Evolutionary conservation across 35 echinoderm and acorn worm genomes (phyloP).

Genomic region (Eucidaris tribuloides): DNA sequence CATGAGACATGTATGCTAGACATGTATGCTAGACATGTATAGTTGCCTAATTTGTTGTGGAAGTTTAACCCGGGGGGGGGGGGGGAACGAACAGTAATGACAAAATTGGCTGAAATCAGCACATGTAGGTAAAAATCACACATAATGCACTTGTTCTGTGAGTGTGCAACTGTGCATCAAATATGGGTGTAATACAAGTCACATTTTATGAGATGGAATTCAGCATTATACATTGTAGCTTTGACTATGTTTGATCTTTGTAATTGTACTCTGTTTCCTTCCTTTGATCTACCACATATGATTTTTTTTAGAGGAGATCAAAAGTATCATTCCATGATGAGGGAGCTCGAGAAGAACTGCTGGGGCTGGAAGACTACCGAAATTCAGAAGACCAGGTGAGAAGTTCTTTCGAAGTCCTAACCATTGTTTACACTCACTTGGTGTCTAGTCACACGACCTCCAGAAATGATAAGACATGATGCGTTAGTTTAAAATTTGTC

Average conservation of each 20-base stretch:
- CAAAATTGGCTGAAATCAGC: too few relatives aligned
- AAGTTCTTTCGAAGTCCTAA: neutral
- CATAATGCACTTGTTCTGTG: too few relatives aligned
- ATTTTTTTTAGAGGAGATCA: constrained; percentile 57
- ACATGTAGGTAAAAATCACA: too few relatives aligned
- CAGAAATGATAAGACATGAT: neutral
- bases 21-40: too few relatives aligned
- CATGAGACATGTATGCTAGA: too few relatives aligned
- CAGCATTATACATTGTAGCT: neutral
- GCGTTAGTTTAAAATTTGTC: constrained; percentile 33
- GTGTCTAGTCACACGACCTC: neutral
- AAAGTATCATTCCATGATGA: constrained; percentile 85
- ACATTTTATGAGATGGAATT: neutral
- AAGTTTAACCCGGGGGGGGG: too few relatives aligned
- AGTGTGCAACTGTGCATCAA: too few relatives aligned
- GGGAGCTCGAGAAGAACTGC: constrained; percentile 74
- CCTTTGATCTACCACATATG: neutral
- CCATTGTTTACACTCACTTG: neutral
- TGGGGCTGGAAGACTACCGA: constrained; percentile 80
- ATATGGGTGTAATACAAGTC: neutral
- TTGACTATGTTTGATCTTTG: neutral
- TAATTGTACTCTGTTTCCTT: neutral
- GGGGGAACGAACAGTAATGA: too few relatives aligned
- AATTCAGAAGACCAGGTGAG: constrained; percentile 94
- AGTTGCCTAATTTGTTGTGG: too few relatives aligned